Conservation (phyloP, 2,888 invertebrate species). For the Zaprionus lineosus region DNA sequence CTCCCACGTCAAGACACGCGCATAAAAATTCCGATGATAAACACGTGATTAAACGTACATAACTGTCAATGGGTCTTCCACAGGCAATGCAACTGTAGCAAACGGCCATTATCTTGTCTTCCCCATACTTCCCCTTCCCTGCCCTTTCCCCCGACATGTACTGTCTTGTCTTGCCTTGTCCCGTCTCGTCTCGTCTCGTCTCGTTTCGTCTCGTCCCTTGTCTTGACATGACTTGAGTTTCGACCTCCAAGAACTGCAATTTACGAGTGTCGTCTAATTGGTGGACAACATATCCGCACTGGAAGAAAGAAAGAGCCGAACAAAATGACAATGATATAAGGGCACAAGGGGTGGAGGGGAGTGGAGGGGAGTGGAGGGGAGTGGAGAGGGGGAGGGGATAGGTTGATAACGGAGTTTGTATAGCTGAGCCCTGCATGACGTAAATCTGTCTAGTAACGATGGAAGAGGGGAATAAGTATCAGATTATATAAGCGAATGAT, state of each 20-base stretch:
- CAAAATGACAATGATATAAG: neutral
- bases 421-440: slow-evolving; percentile 3
- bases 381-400: too few relatives aligned
- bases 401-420: neutral
- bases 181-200: too few relatives aligned
- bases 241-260: slow-evolving; percentile 1
- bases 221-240: too few relatives aligned
- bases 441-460: too few relatives aligned
- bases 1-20: slow-evolving; percentile 61
- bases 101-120: slow-evolving; percentile 7
- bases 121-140: too few relatives aligned
- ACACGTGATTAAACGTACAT: slow-evolving; percentile 68
- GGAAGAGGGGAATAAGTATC: too few relatives aligned
- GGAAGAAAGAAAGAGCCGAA: neutral
- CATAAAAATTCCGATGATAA: slow-evolving; percentile 64
- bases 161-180: too few relatives aligned
- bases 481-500: too few relatives aligned
- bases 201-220: too few relatives aligned
- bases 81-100: slow-evolving; percentile 22
- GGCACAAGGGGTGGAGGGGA: too few relatives aligned
- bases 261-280: slow-evolving; percentile 26
- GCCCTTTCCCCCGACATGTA: too few relatives aligned
- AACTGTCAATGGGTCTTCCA: slow-evolving; percentile 39
- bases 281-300: slow-evolving; percentile 20
- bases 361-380: too few relatives aligned